Conservation (phyloP, 2,797 vertebrate species). For the Lagothrix lagotricha region DNA sequence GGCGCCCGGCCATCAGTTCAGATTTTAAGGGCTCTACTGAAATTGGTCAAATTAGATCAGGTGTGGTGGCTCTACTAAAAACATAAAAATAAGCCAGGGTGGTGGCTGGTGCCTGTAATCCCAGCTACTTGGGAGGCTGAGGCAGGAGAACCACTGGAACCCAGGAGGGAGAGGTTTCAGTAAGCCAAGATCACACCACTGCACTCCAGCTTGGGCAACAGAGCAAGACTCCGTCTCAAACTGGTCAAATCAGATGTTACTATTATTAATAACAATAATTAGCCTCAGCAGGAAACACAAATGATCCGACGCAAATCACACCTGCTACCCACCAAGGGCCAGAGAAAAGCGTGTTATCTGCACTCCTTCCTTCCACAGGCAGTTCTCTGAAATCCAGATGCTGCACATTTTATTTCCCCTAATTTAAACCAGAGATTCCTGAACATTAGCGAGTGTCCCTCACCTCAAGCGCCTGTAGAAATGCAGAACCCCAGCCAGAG, state of each 20-base stretch:
- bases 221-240: no score
- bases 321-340: neutral
- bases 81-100: no score
- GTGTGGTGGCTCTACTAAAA: no score
- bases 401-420: neutral
- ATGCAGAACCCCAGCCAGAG: fast-evolving
- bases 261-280: neutral
- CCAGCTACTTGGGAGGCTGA: no score
- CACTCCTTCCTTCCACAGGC: neutral
- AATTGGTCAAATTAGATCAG: neutral
- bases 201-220: no score
- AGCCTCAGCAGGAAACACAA: neutral
- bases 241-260: no score
- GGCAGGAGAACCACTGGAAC: no score
- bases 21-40: neutral
- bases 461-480: neutral
- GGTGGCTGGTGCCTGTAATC: no score
- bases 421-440: neutral
- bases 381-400: neutral
- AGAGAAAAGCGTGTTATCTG: neutral
- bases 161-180: no score
- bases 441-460: neutral
- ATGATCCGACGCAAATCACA: no score
- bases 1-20: neutral
- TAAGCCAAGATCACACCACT: no score